phyloP scores from a whole-genome alignment of 2,797 vertebrate species.

The Garrulus glandarius region DNA sequence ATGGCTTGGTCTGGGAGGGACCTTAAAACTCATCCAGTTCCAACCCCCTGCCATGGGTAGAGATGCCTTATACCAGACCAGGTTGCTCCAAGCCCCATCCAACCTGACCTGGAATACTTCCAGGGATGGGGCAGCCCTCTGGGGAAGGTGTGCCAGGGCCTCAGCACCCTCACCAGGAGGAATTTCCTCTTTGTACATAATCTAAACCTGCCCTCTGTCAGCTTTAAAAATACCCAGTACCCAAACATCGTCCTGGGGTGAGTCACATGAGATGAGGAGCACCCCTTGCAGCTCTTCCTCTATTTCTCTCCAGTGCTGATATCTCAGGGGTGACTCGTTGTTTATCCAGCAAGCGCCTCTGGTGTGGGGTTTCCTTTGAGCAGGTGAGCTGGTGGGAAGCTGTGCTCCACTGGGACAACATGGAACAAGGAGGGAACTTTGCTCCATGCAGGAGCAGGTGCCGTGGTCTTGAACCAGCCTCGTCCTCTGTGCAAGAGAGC shows the following conservation, averaged over 20 bases:
- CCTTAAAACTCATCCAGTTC: not conserved
- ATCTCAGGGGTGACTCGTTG: not conserved
- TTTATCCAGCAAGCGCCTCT: not conserved
- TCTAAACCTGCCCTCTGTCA: not conserved
- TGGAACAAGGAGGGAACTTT: not conserved
- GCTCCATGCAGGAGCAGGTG: not conserved
- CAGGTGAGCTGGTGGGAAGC: not conserved
- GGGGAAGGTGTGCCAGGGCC: not conserved
- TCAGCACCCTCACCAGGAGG: not conserved
- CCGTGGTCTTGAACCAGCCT: not conserved
- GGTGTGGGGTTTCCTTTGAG: not conserved
- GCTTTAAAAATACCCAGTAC: not conserved
- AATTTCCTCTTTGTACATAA: not conserved
- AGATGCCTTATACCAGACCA: not conserved
- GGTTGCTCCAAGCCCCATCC: not conserved
- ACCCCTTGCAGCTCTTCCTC: not conserved
- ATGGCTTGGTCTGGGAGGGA: not conserved
- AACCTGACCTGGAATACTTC: not conserved
- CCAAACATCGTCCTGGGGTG: not conserved
- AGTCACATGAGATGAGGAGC: not conserved
- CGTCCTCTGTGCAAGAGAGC: not conserved
- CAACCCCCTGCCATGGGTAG: not conserved
- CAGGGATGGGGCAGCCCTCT: not conserved
- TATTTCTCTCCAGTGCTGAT: not conserved
- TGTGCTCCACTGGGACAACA: fast-evolving